These are phyloP conservation scores for Parauchenoglanis ngamensis DNA, from an alignment of 2,797 vertebrate species.

Conservation along the genomic window DNA sequence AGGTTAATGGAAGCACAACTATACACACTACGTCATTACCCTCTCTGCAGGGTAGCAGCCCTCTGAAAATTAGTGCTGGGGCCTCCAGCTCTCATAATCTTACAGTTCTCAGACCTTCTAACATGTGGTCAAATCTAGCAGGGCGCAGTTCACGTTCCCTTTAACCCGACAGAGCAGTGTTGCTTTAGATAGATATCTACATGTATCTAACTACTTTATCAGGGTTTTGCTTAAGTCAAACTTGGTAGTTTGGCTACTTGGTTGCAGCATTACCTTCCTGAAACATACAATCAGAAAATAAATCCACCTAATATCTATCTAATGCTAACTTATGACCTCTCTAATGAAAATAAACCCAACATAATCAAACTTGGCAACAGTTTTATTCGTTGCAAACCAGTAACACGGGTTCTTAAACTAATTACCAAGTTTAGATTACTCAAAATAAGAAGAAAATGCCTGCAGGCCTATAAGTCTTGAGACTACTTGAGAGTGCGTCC, in stretches of 20 bases:
- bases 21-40: constrained; percentile 46
- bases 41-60: constrained; percentile 22
- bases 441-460: background rate
- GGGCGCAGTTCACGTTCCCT: background rate
- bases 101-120: background rate
- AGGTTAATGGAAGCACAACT: constrained; percentile 50
- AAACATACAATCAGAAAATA: background rate
- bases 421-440: background rate
- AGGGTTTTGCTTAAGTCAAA: background rate
- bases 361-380: background rate
- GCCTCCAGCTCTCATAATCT: background rate
- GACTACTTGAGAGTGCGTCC: background rate
- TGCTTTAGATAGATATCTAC: background rate
- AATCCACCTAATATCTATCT: background rate
- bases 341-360: background rate
- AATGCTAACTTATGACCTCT: background rate
- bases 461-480: background rate
- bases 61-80: constrained; percentile 31
- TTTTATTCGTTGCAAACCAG: background rate
- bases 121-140: background rate
- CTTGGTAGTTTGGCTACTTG: no score
- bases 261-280: background rate
- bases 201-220: background rate
- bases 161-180: background rate
- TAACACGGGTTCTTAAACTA: background rate